Evolutionary conservation across 2,888 invertebrate species (phyloP), one percentile per base, ranked within the genome.

Genomic region (Drosophila antonietae): DNA sequence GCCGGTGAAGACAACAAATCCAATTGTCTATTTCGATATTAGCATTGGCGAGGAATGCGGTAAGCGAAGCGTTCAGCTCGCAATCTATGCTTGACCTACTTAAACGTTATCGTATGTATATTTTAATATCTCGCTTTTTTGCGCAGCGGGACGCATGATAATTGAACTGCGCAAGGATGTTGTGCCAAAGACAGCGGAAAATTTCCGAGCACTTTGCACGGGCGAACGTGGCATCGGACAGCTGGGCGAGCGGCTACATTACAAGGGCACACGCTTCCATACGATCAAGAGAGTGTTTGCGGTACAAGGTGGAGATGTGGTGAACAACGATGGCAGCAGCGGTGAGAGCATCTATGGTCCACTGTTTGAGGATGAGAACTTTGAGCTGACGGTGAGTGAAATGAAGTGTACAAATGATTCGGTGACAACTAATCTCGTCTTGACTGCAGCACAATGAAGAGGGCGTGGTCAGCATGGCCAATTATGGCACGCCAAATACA

Each of bases 321-420:
- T 95, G 5, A 94, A 95, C 90, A 95, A 95, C 44, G 95, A 98
- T 93, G 99, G 99, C 0, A 95, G 96, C 2, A 95, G 97, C 44
- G 98, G 99, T 0, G 98, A 98, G 92, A 98, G 98, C 88, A 98
- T 99, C 81, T 99, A 98, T 91, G 99, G 98, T 10, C 94, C 95
- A 15, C 94, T 94, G 57, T 99, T 99, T 92, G 95, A 97, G 80
- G 98, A 98, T 94, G 99, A 99, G 93, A 97, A 96, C 92, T 97
- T 98, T 90, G 93, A 92, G 63, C 90, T 96, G 73, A 93, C 91
- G 91, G 95, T 95, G 91, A 90, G 90, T 87, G 23, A 3, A 39
- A 9, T 3, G 9, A 10, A 9, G n/a, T 9, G 15, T 6, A 6
- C 31, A 51, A 37, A 12, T 44, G 15, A 35, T 15, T 10, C 10